Base-by-base conservation (phyloP, 2,888 invertebrate species). In the Morinoia aosen region DNA sequence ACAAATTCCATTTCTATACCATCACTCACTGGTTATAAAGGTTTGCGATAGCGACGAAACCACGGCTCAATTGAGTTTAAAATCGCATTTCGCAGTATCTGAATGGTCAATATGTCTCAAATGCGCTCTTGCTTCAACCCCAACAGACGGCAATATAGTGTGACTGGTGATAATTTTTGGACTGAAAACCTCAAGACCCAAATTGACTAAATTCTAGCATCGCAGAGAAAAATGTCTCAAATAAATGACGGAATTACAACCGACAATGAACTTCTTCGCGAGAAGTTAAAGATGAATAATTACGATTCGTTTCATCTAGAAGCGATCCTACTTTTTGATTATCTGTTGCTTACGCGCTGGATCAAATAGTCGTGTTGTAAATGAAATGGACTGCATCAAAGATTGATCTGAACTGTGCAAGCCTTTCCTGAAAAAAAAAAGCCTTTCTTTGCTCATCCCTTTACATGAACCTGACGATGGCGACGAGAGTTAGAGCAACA, bases 401-500 rank as follows among this genome's bases (percentile, higher is more conserved):
- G 19, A 19, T 61, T 61, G 61, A 61, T 61, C 61, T 12, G 61
- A 12, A 61, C 61, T 16, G 19, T 8, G 61, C 8, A 19, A 16
- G 61, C 61, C 19, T 12, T 16, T 61, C 8, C 19, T 8, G 10
- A 7, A 7, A 19, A 76, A 76, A 33, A 88, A 88, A 2, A 40
- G 40, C 19, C 39, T 12, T 90, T 90, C 90, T 90, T 19, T 39
- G 5, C 40, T 7, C 39, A 40, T 48, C 48, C 48, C 48, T 93
- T 93, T 93, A 93, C 93, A 93, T 93, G 93, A 93, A 57, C 33
- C 93, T 39, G 10, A 57, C 93, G 14, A 93, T n/a, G 57, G 57
- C 93, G 10, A 93, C 57, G 57, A 93, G 95, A 91, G 93, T 76
- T 11, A 96, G 61, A 64, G 88, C 95, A 25, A 91, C 95, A 48